Percentiles rank a stretch among this genome's conserved stretches.
phyloP scores from a whole-genome alignment of 2,113 vertebrate species.

The Corvus moneduloides region DNA sequence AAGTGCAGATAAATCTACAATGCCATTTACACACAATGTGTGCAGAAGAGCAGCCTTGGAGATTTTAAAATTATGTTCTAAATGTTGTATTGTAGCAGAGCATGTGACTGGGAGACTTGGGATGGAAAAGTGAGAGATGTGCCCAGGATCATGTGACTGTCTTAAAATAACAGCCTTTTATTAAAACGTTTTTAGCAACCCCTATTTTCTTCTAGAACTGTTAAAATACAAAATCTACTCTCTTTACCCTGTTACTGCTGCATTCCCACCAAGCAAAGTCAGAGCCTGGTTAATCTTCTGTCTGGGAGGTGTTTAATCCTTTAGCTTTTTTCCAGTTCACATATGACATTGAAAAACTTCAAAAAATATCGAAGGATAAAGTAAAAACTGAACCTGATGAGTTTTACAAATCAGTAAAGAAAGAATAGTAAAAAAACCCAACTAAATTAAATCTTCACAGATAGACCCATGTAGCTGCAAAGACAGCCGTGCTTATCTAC shows the following conservation, averaged over 20 bases:
- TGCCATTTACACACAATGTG: background rate
- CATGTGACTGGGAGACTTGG: background rate
- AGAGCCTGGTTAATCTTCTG: background rate
- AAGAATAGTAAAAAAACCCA: background rate
- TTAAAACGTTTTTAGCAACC: background rate
- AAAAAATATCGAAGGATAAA: background rate
- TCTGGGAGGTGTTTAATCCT: background rate
- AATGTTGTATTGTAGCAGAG: background rate
- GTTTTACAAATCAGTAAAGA: background rate
- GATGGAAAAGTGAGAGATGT: background rate
- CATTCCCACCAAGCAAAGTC: background rate
- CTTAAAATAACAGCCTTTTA: background rate
- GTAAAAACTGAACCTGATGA: background rate
- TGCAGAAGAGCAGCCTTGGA: background rate
- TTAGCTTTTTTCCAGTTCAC: background rate
- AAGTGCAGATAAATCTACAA: background rate
- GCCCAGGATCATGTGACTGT: background rate
- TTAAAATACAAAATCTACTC: background rate
- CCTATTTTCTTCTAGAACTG: fast-evolving
- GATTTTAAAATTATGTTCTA: background rate
- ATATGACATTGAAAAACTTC: background rate
- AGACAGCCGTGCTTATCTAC: background rate
- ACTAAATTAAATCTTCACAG: background rate
- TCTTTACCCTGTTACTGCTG: background rate
- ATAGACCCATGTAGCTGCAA: background rate